Evolutionary conservation across 2,888 invertebrate species (phyloP), one percentile per base, ranked within the genome.

Genomic region (Acleris sparsana): DNA sequence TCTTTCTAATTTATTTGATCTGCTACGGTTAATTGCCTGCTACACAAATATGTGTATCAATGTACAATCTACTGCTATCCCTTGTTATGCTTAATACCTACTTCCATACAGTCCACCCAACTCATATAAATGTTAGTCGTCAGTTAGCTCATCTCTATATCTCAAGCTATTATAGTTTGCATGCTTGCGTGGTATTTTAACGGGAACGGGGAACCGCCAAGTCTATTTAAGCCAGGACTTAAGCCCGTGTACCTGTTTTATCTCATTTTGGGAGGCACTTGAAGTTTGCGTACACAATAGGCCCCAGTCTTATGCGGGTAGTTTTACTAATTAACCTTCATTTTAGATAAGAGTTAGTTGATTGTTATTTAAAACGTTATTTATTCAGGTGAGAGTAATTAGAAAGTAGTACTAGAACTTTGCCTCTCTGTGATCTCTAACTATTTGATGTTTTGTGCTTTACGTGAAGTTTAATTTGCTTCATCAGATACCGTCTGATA

Each of bases 221-320:
- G 48, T 62, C 51, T 48, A 57, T 25, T 29, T 62, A 63, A 63
- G 51, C 51, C 51, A 1, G 46, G 25, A 43, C 39, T 58, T 39
- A 85, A 86, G 80, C 86, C 80, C 83, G 82, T 84, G 83, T 80
- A 83, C 83, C 83, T 83, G 85, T 86, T 87, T 86, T 85, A 87
- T 87, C 86, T 85, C 82, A 82, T 82, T 83, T 82, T 73, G 75
- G 78, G 75, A 75, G 74, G 77, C 67, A 74, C 72, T 78, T 78
- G 75, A 80, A 84, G 82, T 83, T 85, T 83, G 80, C 79, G 78
- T 79, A 78, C 76, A 77, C 75, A 63, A 63, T 57, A 63, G 63
- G 51, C 63, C 51, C 53, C 6, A 25, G 49, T 57, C 56, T 63
- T 63, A 63, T 63, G 63, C 63, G 63, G 63, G 63, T 63, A 63